Base-by-base conservation (phyloP, 2,113 vertebrate species). In the Microcebus griseorufus region DNA sequence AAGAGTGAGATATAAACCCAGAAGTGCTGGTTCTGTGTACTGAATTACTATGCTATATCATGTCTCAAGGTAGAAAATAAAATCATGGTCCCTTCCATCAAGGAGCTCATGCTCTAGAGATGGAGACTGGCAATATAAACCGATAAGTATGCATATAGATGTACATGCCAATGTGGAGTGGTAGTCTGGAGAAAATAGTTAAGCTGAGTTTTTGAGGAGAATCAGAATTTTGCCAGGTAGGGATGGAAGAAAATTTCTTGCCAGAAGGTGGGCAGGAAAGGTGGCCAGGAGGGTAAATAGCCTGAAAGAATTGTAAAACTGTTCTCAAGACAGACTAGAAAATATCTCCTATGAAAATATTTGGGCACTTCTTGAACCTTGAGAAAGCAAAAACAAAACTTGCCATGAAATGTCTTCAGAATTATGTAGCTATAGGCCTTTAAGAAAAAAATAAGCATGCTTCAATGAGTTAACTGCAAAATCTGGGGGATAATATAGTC, bases 271-370 rank as follows among this genome's bases (percentile, higher is more conserved):
- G 11, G 17, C 48, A 34, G 64, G 73, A 88, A 91, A 85, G 6
- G 9, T 78, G 78, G 22, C 25, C 55, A 45, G 48, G 29, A 92
- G 8, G 48, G 25, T 51, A 79, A 82, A 34, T 20, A 37, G 22
- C 37, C 5, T 83, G 25, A 37, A 94, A 67, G 55, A 67, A 96
- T 37, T 79, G 22, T 73, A 73, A 65, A 85, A 87, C 13, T 65
- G 4, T 85, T 84, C 78, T 85, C 83, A 88, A 84, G n/a, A 88
- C 25, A 87, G 42, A 86, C 53, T 42, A 65, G 64, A 89, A 78
- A 96, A 89, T 80, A 69, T 37, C 58, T 78, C n/a, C 65, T 22
- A n/a, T 70, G 75, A 92, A 93, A 81, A 75, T 92, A 81, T 25
- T 67, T 45, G 22, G 48, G 6, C 7, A 75, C 25, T 88, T 69